Evolutionary conservation across 2,797 vertebrate species (phyloP).

Genomic region (Fundulus diaphanus): DNA sequence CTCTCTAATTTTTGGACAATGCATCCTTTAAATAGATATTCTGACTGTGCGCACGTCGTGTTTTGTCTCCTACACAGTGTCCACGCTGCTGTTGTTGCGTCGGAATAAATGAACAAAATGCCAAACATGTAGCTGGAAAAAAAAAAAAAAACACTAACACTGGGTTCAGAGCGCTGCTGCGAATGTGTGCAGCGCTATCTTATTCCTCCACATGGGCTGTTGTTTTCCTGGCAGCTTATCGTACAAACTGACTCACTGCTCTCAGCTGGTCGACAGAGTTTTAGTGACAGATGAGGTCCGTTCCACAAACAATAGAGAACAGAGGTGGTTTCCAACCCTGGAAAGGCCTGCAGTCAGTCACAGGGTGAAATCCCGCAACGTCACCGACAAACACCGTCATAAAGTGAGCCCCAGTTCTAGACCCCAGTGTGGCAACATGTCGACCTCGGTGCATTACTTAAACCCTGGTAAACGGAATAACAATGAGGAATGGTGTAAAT

Average conservation of each 20-base stretch:
- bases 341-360: constrained; percentile 50
- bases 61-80: constrained; percentile 11
- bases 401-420: constrained; percentile 20
- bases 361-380: constrained; percentile 30
- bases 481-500: constrained; percentile 12
- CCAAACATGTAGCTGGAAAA: constrained; percentile 34
- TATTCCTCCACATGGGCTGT: constrained; percentile 76
- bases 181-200: constrained; percentile 75
- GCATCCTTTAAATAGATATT: neutral
- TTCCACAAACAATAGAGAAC: constrained; percentile 68
- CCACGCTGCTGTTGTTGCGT: constrained; percentile 18
- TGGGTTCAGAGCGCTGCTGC: constrained; percentile 66
- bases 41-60: neutral
- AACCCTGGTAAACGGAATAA: constrained; percentile 4
- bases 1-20: neutral
- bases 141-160: constrained; percentile 15
- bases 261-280: constrained; percentile 68
- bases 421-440: constrained; percentile 8
- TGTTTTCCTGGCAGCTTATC: constrained; percentile 79
- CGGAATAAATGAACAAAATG: constrained; percentile 32
- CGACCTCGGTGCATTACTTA: constrained; percentile 1
- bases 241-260: constrained; percentile 69
- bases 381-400: constrained; percentile 3
- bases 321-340: constrained; percentile 66
- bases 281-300: constrained; percentile 70